These are phyloP conservation scores for Ormyrus thymus DNA, from an alignment of 2,888 invertebrate genomes.

Conservation along the genomic window DNA sequence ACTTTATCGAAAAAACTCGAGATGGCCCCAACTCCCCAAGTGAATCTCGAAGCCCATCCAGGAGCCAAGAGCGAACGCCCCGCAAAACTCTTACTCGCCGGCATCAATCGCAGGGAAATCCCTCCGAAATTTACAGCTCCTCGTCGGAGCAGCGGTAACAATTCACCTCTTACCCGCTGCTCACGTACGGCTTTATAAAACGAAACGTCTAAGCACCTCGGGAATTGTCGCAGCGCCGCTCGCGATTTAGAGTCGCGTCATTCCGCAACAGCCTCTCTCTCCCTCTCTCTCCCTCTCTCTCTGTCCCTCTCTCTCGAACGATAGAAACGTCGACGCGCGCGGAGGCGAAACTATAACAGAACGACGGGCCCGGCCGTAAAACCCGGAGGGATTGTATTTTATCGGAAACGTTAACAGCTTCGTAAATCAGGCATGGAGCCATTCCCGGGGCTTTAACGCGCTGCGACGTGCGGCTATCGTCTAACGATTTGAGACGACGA, in stretches of 20 bases:
- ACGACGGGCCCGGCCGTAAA: conserved; percentile 62
- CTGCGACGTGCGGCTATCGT: conserved; percentile 59
- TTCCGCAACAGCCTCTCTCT: background rate
- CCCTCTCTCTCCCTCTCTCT: background rate
- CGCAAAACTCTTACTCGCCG: too few species aligned
- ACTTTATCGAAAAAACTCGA: too few species aligned
- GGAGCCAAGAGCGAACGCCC: too few species aligned
- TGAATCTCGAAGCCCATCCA: too few species aligned
- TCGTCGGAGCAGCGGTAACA: too few species aligned
- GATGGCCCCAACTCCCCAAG: too few species aligned
- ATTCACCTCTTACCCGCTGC: too few species aligned
- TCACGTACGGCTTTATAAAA: conserved; percentile 41
- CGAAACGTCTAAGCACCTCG: conserved; percentile 43
- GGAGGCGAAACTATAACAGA: too few species aligned
- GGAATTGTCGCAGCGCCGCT: conserved; percentile 44
- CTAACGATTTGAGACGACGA: conserved; percentile 64
- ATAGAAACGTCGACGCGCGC: conserved; percentile 24
- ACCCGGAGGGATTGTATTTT: conserved; percentile 68
- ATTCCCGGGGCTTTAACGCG: conserved; percentile 62
- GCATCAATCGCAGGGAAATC: too few species aligned
- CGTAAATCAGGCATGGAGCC: conserved; percentile 68
- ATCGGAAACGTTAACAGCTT: conserved; percentile 71
- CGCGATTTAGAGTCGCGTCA: conserved; percentile 44
- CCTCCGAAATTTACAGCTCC: too few species aligned
- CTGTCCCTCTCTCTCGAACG: conserved; percentile 1